phyloP scores from a whole-genome alignment of 2,113 vertebrate species.

The human (Homo sapiens) region GRCh38 chr5:151340001-151340500 shows the following conservation, averaged over 20 bases:
- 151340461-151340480: not conserved
- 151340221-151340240: no score
- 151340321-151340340: not conserved
- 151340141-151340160: rapidly evolving
- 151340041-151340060: not conserved
- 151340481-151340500: not conserved
- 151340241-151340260: no score
- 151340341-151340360: not conserved
- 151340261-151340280: not conserved
- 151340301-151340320: not conserved
- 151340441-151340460: not conserved
- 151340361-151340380: not conserved
- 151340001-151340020: not conserved
- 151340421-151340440: not conserved
- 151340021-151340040: not conserved
- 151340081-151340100: not conserved
- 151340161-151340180: no score
- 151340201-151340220: no score
- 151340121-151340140: rapidly evolving
- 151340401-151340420: not conserved
- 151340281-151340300: not conserved
- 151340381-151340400: not conserved
- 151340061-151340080: not conserved
- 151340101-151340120: rapidly evolving
- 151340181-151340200: not conserved